Base-by-base conservation (phyloP, 2,888 invertebrate genomes). In the Morpho achilles region DNA sequence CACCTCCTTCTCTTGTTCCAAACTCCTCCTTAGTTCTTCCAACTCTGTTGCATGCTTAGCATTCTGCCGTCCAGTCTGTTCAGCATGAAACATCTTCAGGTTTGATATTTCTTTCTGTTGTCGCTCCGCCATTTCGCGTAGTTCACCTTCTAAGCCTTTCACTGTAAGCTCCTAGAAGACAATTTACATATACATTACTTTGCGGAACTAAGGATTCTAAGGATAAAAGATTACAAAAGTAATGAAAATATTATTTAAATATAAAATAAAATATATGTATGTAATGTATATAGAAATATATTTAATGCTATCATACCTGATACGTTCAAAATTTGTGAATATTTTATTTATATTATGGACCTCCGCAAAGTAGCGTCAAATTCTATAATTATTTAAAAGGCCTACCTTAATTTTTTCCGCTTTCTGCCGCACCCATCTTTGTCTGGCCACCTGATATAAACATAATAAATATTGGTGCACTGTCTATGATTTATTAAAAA, bases 101-200 rank as follows among this genome's bases (percentile, higher is more conserved):
- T 87, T 93, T 0, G 92, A 90, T 54, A 94, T 75, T 72, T 94
- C 93, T 56, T 93, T 92, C 72, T 94, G 93, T 73, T 95, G 95
- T 2, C 94, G 90, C 22, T 93, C 93, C 42, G 95, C 94, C 94
- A 97, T 95, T 69, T 93, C 94, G 32, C 95, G 93, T 3, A 97
- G 91, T 78, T 97, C 97, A 0, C 95, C 94, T 80, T 97, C 96
- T n/a, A 97, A 79, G 0, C 96, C 96, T 86, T 96, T 96, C 0
- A 97, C 95, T 5, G 97, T 96, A 72, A 96, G 86, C 76, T 96
- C 96, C 95, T 91, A 69, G 1, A 66, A 67, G 46, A 40, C 54
- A 46, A 23, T 7, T 43, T 50, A 16, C 6, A 16, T n/a, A 32
- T 0, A 2, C 3, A 2, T 16, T 32, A 32, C 3, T 32, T 32